Base-by-base conservation (phyloP, 2,797 vertebrate genomes). In the Pangasius macronema region DNA sequence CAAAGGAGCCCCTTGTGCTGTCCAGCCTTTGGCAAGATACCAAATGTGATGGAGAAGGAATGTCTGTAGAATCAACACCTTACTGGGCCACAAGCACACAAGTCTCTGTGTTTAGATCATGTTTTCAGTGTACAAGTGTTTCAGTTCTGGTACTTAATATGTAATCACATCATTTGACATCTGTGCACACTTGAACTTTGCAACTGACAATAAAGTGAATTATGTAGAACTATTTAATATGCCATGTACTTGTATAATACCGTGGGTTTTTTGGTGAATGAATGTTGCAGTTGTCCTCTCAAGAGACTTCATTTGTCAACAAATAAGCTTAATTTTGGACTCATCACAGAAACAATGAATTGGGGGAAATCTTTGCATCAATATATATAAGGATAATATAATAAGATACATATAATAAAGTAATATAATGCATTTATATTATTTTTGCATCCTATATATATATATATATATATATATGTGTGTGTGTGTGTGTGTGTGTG, bases 1-100 rank as follows among this genome's bases (percentile, higher is more conserved):
- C 76, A 86, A 87, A 86, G 42, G 63, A 84, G 82, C 51, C 82
- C 67, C 86, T 73, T 63, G n/a, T 59, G 75, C 55, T 67, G 11
- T 42, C 49, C 59, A 70, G 30, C 46, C 33, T 75, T 53, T 86
- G 67, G 67, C 70, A 87, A 86, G 77, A 79, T 39, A 83, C 77
- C 82, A 88, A 82, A 87, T 87, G 86, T 33, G 67, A 77, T 72
- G 76, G 51, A 84, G 18, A 39, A 14, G 27, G 30, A 51, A 81
- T 55, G 39, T 63, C 46, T 46, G 14, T 67, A 82, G 67, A 73
- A 27, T 75, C 70, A 85, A 84, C 73, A 80, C 63, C 14, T 67
- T 72, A 53, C 3, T 57, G 30, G 61, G n/a, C 53, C 70, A 30
- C 39, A 77, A 14, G 30, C 76, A 76, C 42, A 76, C 30, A 46